Base-by-base conservation (phyloP, 2,888 invertebrate genomes). In the Leptinotarsa peninsularis region DNA sequence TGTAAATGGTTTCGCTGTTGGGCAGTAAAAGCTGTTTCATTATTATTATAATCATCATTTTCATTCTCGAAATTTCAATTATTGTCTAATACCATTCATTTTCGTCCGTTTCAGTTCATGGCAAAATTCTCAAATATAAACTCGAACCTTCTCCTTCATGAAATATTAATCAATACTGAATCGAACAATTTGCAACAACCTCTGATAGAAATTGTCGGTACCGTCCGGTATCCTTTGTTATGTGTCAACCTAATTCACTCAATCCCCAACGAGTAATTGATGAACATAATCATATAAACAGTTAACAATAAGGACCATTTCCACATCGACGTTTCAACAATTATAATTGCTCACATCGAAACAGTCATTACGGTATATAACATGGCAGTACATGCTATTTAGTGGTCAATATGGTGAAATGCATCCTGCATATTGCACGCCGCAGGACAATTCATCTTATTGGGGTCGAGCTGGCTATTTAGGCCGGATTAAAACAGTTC, bases 401-500 rank as follows among this genome's bases (percentile, higher is more conserved):
- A 74, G 79, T 60, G 78, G 77, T 75, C 77, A 76, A 76, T 77
- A 75, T 73, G 75, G 74, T 78, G 78, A 80, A 79, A 80, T 78
- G 80, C 77, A 78, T 78, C 73, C 74, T 74, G 76, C 76, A 80
- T 79, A 78, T 68, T 73, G 63, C 67, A 2, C 63, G 63, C 63
- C 63, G 63, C 33, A 63, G 63, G 63, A 27, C 63, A 18, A 63
- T 63, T 63, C 63, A 63, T 63, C 63, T 63, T 43, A 27, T 63
- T 33, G 43, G n/a, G 33, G 43, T 63, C n/a, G 17, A 63, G 27
- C 23, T 27, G 23, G 14, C 14, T 21, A 21, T 58, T 23, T 23
- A 15, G 23, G 23, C 58, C 2, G 58, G 14, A 58, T 23, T 18
- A 15, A 58, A 58, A 58, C 27, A 58, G 21, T 21, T 15, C 15